Conservation (phyloP, 2,888 invertebrate species). For the Zaprionus lineosus region DNA sequence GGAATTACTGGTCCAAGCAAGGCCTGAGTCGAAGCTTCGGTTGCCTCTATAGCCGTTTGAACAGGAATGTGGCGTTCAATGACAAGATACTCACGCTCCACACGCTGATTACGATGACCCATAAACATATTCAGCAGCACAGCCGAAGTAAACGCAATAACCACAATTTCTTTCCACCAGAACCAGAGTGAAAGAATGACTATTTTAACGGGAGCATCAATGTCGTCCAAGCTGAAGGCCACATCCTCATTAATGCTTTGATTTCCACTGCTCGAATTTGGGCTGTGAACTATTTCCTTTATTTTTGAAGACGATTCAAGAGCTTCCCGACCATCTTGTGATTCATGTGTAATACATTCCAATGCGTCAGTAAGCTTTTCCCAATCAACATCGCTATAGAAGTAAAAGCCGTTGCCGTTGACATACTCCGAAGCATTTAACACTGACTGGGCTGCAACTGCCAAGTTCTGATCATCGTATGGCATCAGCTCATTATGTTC, state of each 20-base stretch:
- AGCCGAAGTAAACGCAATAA: slow-evolving; percentile 89
- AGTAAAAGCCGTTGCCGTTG: slow-evolving; percentile 91
- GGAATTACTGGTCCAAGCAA: slow-evolving; percentile 67
- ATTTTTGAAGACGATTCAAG: slow-evolving; percentile 28
- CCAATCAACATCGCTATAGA: slow-evolving; percentile 85
- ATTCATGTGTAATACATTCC: slow-evolving; percentile 54
- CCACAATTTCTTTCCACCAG: slow-evolving; percentile 92
- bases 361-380: slow-evolving; percentile 28
- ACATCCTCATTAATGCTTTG: slow-evolving; percentile 67
- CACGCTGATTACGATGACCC: slow-evolving; percentile 82
- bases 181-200: slow-evolving; percentile 90
- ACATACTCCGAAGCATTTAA: slow-evolving; percentile 89
- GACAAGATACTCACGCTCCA: slow-evolving; percentile 80
- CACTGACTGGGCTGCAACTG: slow-evolving; percentile 88
- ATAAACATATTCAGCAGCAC: slow-evolving; percentile 87
- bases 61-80: slow-evolving; percentile 82
- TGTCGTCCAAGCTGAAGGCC: slow-evolving; percentile 83
- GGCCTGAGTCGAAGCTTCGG: slow-evolving; percentile 77
- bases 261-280: slow-evolving; percentile 36
- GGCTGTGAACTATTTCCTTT: slow-evolving; percentile 43
- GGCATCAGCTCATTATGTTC: slow-evolving; percentile 69
- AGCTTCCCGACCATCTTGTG: slow-evolving; percentile 37
- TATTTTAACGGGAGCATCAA: slow-evolving; percentile 86
- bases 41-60: slow-evolving; percentile 81
- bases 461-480: slow-evolving; percentile 82